Percentiles rank a stretch among this genome's conserved stretches.
These are phyloP conservation scores for Rallus crepitans DNA, from an alignment of 2,797 vertebrate species.

Conservation along the genomic window DNA sequence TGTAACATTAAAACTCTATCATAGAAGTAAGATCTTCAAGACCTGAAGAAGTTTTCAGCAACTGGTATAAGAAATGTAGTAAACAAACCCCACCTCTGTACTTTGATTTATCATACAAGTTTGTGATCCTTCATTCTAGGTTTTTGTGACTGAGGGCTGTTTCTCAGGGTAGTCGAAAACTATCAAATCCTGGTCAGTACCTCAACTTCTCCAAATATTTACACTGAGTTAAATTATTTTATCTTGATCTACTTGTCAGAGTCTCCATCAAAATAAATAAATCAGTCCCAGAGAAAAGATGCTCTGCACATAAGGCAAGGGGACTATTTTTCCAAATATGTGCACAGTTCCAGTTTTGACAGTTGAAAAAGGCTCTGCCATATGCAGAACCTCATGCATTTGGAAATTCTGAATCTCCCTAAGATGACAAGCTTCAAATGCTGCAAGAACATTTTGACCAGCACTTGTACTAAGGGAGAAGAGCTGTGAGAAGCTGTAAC, in stretches of 20 bases:
- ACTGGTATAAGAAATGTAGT: not conserved
- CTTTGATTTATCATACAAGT: not conserved
- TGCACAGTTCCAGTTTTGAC: not conserved
- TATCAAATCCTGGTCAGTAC: not conserved
- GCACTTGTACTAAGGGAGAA: not conserved
- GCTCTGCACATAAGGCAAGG: not conserved
- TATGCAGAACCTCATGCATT: not conserved
- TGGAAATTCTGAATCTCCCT: not conserved
- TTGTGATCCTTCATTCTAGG: not conserved
- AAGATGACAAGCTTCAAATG: not conserved
- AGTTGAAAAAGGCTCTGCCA: not conserved
- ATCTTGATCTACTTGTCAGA: not conserved
- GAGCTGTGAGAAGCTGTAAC: constrained; percentile 31
- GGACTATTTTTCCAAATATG: not conserved
- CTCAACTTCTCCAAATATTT: not conserved
- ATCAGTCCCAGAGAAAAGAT: not conserved
- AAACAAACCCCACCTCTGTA: not conserved
- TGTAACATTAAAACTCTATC: not conserved
- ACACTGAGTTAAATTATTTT: not conserved
- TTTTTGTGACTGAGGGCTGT: not conserved
- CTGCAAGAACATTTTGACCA: constrained; percentile 38
- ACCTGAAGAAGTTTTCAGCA: not conserved
- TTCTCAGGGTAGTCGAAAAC: not conserved
- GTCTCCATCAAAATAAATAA: not conserved
- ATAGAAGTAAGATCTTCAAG: not conserved